phyloP scores from a whole-genome alignment of 2,888 invertebrate genomes.

The Sympetrum striolatum region DNA sequence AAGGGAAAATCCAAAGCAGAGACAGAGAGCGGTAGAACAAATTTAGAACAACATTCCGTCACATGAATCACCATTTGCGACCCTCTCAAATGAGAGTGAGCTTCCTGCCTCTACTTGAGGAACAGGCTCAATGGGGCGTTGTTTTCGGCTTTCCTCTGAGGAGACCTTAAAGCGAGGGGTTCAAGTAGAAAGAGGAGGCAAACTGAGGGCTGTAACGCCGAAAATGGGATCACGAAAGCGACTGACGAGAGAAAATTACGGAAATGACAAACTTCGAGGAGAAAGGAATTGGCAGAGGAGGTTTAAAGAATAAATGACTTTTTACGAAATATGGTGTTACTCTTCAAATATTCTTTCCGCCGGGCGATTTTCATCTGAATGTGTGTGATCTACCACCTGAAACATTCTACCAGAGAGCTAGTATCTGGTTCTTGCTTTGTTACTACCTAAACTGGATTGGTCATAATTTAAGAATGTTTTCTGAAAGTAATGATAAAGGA shows the following conservation, averaged over 20 bases:
- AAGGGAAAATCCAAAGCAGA: neutral
- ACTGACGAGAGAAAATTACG: neutral
- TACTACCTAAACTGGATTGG: no score
- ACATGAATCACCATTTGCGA: constrained; percentile 29
- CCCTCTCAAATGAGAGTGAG: neutral
- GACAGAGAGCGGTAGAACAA: neutral
- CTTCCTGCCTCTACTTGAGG: neutral
- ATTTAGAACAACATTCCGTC: constrained; percentile 22
- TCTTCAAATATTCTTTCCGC: no score
- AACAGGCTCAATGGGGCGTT: neutral
- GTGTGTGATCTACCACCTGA: no score
- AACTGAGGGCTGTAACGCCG: neutral
- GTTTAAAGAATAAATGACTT: no score
- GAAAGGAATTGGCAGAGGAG: no score
- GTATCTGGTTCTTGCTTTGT: no score
- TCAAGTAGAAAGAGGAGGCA: neutral
- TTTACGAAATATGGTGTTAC: no score
- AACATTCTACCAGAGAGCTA: no score
- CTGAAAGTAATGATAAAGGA: no score
- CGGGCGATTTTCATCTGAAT: no score
- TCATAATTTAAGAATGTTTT: no score
- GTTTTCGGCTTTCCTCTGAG: neutral
- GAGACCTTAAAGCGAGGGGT: neutral
- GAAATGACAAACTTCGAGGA: neutral
- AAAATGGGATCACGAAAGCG: neutral